Evolutionary conservation across 2,888 invertebrate species (phyloP), one percentile per base, ranked within the genome.

Genomic region (Podotricha telesiphe): DNA sequence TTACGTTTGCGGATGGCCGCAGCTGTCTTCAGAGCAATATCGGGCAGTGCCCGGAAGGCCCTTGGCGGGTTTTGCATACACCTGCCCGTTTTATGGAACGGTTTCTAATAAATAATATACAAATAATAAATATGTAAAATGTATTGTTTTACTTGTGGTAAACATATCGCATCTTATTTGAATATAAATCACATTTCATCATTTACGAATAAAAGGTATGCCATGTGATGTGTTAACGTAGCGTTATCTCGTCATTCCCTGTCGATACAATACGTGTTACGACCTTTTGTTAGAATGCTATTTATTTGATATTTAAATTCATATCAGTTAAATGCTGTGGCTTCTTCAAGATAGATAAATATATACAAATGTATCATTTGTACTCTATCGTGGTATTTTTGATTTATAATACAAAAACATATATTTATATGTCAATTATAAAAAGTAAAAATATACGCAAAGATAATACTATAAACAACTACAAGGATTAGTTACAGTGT

Each of bases 1-100:
- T 89, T 89, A 86, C 86, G 83, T 88, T 84, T 83, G 82, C 82
- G 84, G 86, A 75, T 82, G 84, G 82, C 82, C 85, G 82, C 88
- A 88, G 88, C 85, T 87, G 88, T 88, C 87, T 84, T 85, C 84
- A 77, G 76, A 79, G 82, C 78, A 82, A 82, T 85, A 84, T 84
- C 80, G 76, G 64, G 47, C 56, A 47, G 65, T 66, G 64, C 53
- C 67, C 58, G 67, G 67, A 59, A 71, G 68, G 58, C 70, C 61
- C 63, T 37, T 28, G 51, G 37, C 50, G 59, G 67, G 61, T 69
- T 69, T 72, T 69, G 61, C 67, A 72, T 72, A 67, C 59, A 65
- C 55, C 69, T 72, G 67, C 62, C 64, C 55, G 15, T 67, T 67
- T 55, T 42, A 5, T 19, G 20, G 47, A 45, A 51, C 42, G 11